Conservation (phyloP, 2,113 vertebrate genomes). For the Rhabdomys dilectus region DNA sequence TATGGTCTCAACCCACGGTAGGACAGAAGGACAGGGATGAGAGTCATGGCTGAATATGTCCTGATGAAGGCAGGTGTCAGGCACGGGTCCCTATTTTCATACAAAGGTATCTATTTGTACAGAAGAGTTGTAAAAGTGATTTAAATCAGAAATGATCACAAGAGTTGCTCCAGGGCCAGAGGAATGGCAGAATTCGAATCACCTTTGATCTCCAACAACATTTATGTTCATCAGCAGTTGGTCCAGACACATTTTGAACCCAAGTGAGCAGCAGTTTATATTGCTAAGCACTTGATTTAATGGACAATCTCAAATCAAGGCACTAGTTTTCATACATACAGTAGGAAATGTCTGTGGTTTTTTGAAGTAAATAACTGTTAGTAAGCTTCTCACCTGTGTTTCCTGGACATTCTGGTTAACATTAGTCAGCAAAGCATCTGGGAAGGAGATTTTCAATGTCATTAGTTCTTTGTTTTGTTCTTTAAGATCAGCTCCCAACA, state of each 20-base stretch:
- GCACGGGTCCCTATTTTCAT: neutral
- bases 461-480: slow-evolving; percentile 32
- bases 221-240: neutral
- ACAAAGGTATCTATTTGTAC: neutral
- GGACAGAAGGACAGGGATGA: neutral
- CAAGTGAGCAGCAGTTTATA: neutral
- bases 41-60: neutral
- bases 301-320: neutral
- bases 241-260: neutral
- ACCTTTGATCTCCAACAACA: neutral
- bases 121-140: slow-evolving; percentile 29
- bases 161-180: neutral
- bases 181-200: too few species aligned
- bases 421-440: slow-evolving; percentile 79
- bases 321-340: neutral
- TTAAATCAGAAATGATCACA: neutral
- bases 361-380: neutral
- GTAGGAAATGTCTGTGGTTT: neutral
- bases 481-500: slow-evolving; percentile 40
- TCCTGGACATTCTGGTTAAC: slow-evolving; percentile 77
- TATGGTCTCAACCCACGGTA: neutral
- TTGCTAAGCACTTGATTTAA: neutral
- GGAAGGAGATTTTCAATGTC: slow-evolving; percentile 74
- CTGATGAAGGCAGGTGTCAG: neutral
- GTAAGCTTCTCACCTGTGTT: slow-evolving; percentile 73